Evolutionary conservation across 2,888 invertebrate genomes (phyloP).

Genomic region (Leucophenga maculata): DNA sequence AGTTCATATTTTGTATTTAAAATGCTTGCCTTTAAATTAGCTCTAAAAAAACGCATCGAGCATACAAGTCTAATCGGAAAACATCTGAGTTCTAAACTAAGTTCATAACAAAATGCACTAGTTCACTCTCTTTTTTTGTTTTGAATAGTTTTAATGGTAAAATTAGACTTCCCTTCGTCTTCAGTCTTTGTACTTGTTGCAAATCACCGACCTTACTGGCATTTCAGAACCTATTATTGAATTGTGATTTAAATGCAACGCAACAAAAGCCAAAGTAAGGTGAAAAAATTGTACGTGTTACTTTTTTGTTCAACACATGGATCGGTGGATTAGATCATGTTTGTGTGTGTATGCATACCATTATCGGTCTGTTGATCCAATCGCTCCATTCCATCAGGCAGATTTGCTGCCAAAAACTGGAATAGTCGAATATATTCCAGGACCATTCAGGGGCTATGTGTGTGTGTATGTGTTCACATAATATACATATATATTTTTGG

Average conservation of each 20-base stretch:
- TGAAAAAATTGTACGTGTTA: slow-evolving; percentile 17
- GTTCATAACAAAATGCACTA: no score
- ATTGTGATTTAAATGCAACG: background rate
- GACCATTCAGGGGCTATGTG: background rate
- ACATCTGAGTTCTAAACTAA: no score
- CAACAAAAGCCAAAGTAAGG: background rate
- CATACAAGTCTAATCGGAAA: no score
- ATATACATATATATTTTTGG: no score
- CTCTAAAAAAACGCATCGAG: no score
- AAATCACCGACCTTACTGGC: background rate
- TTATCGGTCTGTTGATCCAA: no score
- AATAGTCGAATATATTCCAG: background rate
- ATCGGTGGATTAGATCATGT: background rate
- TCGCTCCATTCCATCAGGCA: no score
- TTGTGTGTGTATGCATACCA: no score
- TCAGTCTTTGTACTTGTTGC: background rate
- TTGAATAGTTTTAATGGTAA: no score
- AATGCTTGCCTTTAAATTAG: background rate
- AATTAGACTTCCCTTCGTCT: no score
- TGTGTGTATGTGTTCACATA: background rate
- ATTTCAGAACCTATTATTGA: no score
- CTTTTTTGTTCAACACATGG: background rate
- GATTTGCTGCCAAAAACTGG: background rate
- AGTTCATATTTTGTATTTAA: background rate
- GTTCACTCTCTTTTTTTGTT: no score